Evolutionary conservation across 2,888 invertebrate genomes (phyloP), one percentile per base, ranked within the genome.

Genomic region (Ceramica pisi): DNA sequence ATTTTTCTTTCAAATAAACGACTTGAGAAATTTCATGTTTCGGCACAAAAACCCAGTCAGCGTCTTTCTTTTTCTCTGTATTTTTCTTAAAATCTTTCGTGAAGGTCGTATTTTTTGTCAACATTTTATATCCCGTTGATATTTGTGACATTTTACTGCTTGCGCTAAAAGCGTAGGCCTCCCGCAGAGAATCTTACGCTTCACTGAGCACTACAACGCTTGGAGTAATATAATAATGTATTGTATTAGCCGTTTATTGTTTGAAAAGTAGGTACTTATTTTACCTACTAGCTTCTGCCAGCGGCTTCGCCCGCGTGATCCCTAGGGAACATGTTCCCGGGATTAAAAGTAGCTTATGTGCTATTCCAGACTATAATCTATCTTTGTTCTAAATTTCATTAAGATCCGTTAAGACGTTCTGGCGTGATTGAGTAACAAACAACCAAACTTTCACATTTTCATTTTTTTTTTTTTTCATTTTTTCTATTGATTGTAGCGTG

Each of bases 121-220:
- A 51, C 2, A 59, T 26, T 51, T 57, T n/a, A 46, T 69, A n/a
- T 59, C 48, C 68, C 41, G 53, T 56, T 35, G 41, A 41, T 67
- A 35, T 59, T 73, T 35, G 71, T 59, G 55, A 78, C 35, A 71
- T 61, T 55, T 61, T 38, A 26, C 38, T 78, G 50, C 14, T 16
- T 44, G 31, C 53, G 46, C 16, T 78, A 46, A 59, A 66, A 62
- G 66, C 56, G 57, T 66, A 50, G 56, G 26, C 67, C 76, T 50
- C 76, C 81, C 76, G 46, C 53, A 38, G 57, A 59, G 61, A 41
- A 26, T 50, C 8, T 56, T 48, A 57, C 38, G 81, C 75, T 67
- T 57, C 41, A 66, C 26, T 75, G 57, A 57, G 62, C 65, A 10
- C 16, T 23, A 57, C 48, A 14, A 56, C 21, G 35, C 21, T 78